Evolutionary conservation across 2,888 invertebrate genomes (phyloP).

Genomic region (Mimas tiliae): DNA sequence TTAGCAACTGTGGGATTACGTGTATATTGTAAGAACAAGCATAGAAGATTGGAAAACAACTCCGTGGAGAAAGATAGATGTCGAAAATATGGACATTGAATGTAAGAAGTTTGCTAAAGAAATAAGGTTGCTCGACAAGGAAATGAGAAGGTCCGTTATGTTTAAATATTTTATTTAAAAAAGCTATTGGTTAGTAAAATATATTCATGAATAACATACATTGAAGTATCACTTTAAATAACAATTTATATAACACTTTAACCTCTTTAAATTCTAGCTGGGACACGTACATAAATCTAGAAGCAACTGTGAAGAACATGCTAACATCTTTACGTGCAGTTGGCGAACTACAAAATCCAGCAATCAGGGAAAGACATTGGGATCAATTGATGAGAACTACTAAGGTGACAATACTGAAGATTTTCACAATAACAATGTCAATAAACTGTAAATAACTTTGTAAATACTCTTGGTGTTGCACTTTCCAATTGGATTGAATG

Average conservation of each 20-base stretch:
- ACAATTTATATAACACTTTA: neutral
- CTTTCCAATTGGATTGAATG: conserved; percentile 42
- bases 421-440: conserved; percentile 30
- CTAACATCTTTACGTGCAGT: conserved; percentile 97
- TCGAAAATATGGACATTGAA: conserved; percentile 99
- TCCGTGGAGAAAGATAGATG: conserved; percentile 98
- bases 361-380: conserved; percentile 98
- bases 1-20: conserved; percentile 98
- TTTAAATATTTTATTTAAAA: neutral
- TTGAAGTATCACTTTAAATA: no score
- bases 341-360: conserved; percentile 97
- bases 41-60: conserved; percentile 99
- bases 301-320: conserved; percentile 98
- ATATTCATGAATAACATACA: neutral
- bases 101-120: conserved; percentile 99
- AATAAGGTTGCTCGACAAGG: conserved; percentile 95
- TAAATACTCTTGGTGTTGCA: conserved; percentile 52
- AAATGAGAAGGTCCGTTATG: conserved; percentile 89
- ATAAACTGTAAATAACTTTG: conserved; percentile 41
- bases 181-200: neutral
- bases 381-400: conserved; percentile 98
- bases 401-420: conserved; percentile 86
- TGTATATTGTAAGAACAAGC: conserved; percentile 93
- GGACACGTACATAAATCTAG: conserved; percentile 95
- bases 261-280: conserved; percentile 78